Percentiles rank a stretch among this genome's conserved stretches.
Conservation (phyloP, 2,113 vertebrate genomes). For the Eonycteris spelaea region DNA sequence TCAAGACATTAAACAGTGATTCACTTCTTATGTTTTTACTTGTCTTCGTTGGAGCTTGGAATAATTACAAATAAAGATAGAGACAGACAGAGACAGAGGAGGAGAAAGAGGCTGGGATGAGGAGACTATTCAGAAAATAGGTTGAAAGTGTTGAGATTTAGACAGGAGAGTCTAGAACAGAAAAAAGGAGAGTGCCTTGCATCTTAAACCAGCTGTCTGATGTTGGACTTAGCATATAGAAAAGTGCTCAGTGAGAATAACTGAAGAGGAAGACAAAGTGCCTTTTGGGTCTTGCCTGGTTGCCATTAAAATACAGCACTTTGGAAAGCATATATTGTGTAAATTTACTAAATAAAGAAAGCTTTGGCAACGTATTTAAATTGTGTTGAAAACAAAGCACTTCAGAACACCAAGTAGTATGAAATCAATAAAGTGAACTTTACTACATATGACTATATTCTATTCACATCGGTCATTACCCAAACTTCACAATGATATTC, state of each 20-base stretch:
- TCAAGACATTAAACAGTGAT: background rate
- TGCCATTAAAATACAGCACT: background rate
- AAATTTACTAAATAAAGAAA: constrained; percentile 65
- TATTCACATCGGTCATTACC: constrained; percentile 59
- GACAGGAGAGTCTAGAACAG: background rate
- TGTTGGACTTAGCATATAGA: background rate
- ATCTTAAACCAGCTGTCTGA: background rate
- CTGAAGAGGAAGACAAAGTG: constrained; percentile 22
- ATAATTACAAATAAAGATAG: background rate
- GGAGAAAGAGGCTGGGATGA: background rate
- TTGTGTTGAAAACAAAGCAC: constrained; percentile 58
- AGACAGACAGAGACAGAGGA: background rate
- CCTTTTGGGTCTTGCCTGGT: constrained; percentile 29
- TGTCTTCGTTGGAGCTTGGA: background rate
- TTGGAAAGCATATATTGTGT: constrained; percentile 42
- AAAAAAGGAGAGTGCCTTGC: too few species aligned
- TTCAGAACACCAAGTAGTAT: constrained; percentile 36
- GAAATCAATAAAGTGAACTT: constrained; percentile 73
- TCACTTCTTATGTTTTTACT: background rate
- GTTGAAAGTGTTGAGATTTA: background rate
- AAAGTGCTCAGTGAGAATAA: background rate
- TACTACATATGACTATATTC: constrained; percentile 63
- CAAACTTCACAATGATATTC: constrained; percentile 71
- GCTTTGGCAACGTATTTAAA: constrained; percentile 40
- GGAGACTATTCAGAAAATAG: background rate